Percentiles rank a stretch among this genome's conserved stretches.
Conservation (phyloP, 2,113 vertebrate species). For the Guaruba guarouba region DNA sequence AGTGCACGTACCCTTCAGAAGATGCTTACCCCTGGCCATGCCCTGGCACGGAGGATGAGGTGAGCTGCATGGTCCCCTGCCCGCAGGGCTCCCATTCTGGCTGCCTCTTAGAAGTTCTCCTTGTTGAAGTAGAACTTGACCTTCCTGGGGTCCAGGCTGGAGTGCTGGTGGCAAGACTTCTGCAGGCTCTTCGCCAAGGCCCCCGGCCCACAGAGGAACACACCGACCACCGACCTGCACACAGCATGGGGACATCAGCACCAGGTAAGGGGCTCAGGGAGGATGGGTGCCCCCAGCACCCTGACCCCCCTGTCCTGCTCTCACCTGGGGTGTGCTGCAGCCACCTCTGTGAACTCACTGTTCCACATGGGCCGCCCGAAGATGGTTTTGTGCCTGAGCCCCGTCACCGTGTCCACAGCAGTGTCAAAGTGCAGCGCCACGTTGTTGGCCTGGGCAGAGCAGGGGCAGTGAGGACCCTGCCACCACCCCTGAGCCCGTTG, state of each 20-base stretch:
- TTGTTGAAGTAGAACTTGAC: slow-evolving; percentile 95
- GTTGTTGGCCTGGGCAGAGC: slow-evolving; percentile 68
- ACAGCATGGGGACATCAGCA: accelerated
- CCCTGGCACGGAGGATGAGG: background rate
- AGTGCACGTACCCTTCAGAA: background rate
- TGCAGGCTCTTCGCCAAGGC: slow-evolving; percentile 77
- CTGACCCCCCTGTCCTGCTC: background rate
- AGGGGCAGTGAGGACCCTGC: background rate
- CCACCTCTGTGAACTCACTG: slow-evolving; percentile 84
- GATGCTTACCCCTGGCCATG: background rate
- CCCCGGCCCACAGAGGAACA: slow-evolving; percentile 86
- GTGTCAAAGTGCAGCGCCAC: slow-evolving; percentile 80
- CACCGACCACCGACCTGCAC: slow-evolving; percentile 83
- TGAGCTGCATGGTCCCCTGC: background rate
- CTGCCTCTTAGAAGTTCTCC: slow-evolving; percentile 85
- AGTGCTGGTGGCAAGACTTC: slow-evolving; percentile 83
- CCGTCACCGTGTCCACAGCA: slow-evolving; percentile 81
- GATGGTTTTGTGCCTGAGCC: slow-evolving; percentile 88
- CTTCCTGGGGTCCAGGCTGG: slow-evolving; percentile 87
- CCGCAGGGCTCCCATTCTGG: accelerated
- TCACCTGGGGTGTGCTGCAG: slow-evolving; percentile 85
- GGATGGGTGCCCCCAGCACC: background rate
- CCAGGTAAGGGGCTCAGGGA: accelerated
- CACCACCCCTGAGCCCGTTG: background rate
- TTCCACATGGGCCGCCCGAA: slow-evolving; percentile 90